Evolutionary conservation across 2,888 invertebrate genomes (phyloP), one percentile per base, ranked within the genome.

Genomic region (Diadegma fenestrale): DNA sequence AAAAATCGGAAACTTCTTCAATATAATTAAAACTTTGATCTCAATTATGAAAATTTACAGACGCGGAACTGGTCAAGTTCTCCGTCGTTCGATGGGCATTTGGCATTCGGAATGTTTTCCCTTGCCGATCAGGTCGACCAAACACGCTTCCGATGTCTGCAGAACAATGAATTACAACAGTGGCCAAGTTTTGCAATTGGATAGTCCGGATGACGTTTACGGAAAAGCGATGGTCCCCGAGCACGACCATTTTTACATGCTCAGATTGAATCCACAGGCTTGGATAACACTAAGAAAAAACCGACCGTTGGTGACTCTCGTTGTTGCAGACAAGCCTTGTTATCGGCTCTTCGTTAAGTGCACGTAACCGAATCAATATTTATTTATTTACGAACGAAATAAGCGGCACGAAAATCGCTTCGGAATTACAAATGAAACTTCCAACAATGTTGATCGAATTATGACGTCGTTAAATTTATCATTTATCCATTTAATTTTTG

Each of bases 81-180:
- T 96, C 72, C 94, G 95, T 6, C 95, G 95, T 66, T 95, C 95
- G 0, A 96, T 95, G 86, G 97, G 97, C 17, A 94, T 96, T 10
- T 97, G 97, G 97, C 96, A 96, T 88, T 95, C 96, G 0, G 96
- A 96, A 90, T 97, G 97, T 90, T 96, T 96, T 88, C 92, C 95
- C 0, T 76, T 73, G 5, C 88, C 90, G 2, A 14, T 90, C 0
- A 51, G 78, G 6, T 79, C 89, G 8, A 61, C 87, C 6, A 63
- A 86, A 0, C 94, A 95, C 75, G 92, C 96, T 2, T 95, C 96
- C 89, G 93, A 94, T 17, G 95, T 97, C 85, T 97, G 97, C 91
- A 91, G 94, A 43, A 94, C 95, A 83, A 91, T 97, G 17, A 96
- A 96, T 10, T 97, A 95, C 89, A 91, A 94, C 85, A 95, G 95